Percentiles rank a stretch among this genome's conserved stretches.
These are phyloP conservation scores for Xiphophorus birchmanni DNA, from an alignment of 2,797 vertebrate genomes.

Conservation along the genomic window DNA sequence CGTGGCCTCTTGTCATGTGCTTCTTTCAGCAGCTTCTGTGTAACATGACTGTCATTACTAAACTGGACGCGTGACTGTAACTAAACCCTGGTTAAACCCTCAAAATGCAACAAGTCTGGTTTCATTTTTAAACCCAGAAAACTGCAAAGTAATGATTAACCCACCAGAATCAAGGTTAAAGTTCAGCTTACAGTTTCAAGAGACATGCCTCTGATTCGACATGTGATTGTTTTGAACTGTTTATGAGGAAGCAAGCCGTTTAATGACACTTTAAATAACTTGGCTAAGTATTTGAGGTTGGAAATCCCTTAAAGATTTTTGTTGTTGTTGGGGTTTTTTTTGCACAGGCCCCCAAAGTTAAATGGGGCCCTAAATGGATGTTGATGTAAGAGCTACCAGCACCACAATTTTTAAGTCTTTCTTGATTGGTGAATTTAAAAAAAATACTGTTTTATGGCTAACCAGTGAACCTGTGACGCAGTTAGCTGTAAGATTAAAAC, in stretches of 20 bases:
- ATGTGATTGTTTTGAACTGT: not conserved
- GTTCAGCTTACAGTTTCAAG: not conserved
- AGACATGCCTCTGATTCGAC: not conserved
- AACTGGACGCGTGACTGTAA: not conserved
- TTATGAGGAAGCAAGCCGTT: not conserved
- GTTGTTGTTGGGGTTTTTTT: too few relatives aligned
- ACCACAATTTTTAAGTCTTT: not conserved
- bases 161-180: not conserved
- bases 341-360: not conserved
- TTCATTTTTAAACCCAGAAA: not conserved
- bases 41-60: not conserved
- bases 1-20: constrained; percentile 52
- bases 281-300: not conserved
- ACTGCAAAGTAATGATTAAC: not conserved
- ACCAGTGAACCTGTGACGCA: not conserved
- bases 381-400: not conserved
- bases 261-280: not conserved
- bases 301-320: not conserved
- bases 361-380: not conserved
- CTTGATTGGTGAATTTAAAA: not conserved
- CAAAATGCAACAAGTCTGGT: not conserved
- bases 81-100: not conserved
- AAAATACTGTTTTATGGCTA: not conserved
- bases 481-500: not conserved
- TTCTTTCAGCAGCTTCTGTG: constrained; percentile 25